Percentiles rank a stretch among this genome's conserved stretches.
Conservation (phyloP, 1,140 invertebrate species). For the Sipha flava region DNA sequence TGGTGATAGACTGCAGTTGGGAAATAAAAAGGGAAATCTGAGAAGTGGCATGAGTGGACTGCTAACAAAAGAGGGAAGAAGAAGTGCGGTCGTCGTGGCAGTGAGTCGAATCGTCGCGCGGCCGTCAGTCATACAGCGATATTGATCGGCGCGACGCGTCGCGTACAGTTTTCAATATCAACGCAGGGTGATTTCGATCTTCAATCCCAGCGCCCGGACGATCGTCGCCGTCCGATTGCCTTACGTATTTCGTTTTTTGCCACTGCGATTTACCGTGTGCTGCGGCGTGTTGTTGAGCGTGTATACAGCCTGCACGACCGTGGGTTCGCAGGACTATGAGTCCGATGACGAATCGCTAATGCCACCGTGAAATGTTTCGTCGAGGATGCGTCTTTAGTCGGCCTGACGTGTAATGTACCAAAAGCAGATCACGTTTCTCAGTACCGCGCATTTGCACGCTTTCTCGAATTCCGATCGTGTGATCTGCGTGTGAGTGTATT, state of each 20-base stretch:
- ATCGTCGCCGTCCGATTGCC: not conserved
- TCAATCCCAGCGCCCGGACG: not conserved
- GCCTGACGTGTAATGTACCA: not conserved
- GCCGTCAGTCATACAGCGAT: too few relatives aligned
- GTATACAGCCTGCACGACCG: not conserved
- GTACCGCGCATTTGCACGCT: not conserved
- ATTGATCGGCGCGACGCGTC: too few relatives aligned
- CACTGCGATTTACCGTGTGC: too few relatives aligned
- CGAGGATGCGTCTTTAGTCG: not conserved
- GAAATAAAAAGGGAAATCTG: too few relatives aligned
- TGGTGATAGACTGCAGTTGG: too few relatives aligned
- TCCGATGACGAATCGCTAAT: conserved; percentile 17
- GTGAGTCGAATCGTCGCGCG: too few relatives aligned
- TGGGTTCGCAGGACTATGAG: not conserved
- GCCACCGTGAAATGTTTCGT: not conserved
- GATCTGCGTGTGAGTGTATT: too few relatives aligned
- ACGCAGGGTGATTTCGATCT: too few relatives aligned
- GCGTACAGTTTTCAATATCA: too few relatives aligned
- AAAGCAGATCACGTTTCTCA: conserved; percentile 25
- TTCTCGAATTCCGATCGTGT: conserved; percentile 2
- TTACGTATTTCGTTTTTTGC: not conserved
- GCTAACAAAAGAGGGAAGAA: too few relatives aligned
- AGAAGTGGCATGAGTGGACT: too few relatives aligned
- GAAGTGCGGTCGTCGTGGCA: too few relatives aligned
- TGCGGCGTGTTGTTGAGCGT: not conserved